phyloP scores from a whole-genome alignment of 2,797 vertebrate genomes.

The Sparus aurata region DNA sequence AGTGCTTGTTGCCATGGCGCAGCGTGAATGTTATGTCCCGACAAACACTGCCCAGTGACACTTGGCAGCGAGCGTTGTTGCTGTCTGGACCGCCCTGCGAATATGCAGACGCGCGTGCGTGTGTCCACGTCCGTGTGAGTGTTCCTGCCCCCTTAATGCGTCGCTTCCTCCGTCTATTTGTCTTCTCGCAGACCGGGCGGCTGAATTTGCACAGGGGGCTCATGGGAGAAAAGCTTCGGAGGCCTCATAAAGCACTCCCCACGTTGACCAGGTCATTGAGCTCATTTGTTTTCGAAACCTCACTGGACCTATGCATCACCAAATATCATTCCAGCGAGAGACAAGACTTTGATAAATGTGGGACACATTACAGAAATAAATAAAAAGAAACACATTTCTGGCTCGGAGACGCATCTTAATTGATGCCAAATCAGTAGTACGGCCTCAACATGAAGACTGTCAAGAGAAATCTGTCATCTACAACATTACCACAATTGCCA shows the following conservation, averaged over 20 bases:
- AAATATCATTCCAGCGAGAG: slow-evolving; percentile 29
- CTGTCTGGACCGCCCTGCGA: slow-evolving; percentile 61
- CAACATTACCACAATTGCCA: slow-evolving; percentile 2
- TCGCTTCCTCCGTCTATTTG: slow-evolving; percentile 80
- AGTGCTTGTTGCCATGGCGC: slow-evolving; percentile 69
- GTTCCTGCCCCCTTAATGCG: slow-evolving; percentile 76
- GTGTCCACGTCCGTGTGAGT: slow-evolving; percentile 41
- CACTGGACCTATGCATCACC: slow-evolving; percentile 38
- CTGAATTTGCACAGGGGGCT: slow-evolving; percentile 59
- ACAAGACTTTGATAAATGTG: slow-evolving; percentile 23
- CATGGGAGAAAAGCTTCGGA: slow-evolving; percentile 55
- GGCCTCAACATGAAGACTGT: slow-evolving; percentile 17
- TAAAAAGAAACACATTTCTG: slow-evolving; percentile 28
- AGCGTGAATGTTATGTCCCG: slow-evolving; percentile 67
- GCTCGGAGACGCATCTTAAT: slow-evolving; percentile 8
- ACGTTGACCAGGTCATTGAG: slow-evolving; percentile 39
- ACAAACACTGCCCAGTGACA: slow-evolving; percentile 75
- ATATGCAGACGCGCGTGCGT: slow-evolving; percentile 64
- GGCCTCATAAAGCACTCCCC: slow-evolving; percentile 52
- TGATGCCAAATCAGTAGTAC: slow-evolving; percentile 36
- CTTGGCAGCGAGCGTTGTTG: slow-evolving; percentile 67
- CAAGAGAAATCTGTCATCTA: slow-evolving; percentile 34
- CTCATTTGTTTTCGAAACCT: slow-evolving; percentile 59
- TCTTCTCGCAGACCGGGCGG: slow-evolving; percentile 70
- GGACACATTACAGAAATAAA: slow-evolving; percentile 31